A percentile compares a stretch with the other conserved stretches of the same genome.
phyloP scores from a whole-genome alignment of 2,888 invertebrate species.

The Scelioninae gen. 1 region DNA sequence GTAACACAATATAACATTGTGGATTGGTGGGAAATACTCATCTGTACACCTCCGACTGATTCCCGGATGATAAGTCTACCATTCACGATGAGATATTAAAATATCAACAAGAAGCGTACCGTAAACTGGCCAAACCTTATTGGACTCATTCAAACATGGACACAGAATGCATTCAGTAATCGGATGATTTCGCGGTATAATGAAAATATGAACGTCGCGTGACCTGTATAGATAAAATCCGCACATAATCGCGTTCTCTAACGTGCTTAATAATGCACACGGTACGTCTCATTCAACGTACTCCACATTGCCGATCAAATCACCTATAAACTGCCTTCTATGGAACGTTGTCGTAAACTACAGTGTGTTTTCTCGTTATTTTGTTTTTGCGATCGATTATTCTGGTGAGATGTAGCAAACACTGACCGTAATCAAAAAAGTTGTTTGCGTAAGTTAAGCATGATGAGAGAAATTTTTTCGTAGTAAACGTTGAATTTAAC shows the following conservation, averaged over 20 bases:
- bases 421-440: too few relatives aligned
- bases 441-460: too few relatives aligned
- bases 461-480: too few relatives aligned
- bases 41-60: constrained; percentile 1
- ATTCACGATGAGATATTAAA: constrained; percentile 36
- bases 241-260: constrained; percentile 52
- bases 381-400: constrained; percentile 25
- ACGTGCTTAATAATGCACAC: constrained; percentile 57
- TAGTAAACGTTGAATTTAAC: too few relatives aligned
- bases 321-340: constrained; percentile 26
- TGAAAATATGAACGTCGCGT: constrained; percentile 35
- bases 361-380: constrained; percentile 33
- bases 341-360: constrained; percentile 25
- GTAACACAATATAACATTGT: constrained; percentile 54
- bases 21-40: constrained; percentile 38
- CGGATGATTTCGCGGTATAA: constrained; percentile 16
- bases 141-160: constrained; percentile 15
- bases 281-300: constrained; percentile 19
- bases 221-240: constrained; percentile 54
- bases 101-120: constrained; percentile 40
- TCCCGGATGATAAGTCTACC: constrained; percentile 18
- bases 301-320: constrained; percentile 28
- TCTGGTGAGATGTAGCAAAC: constrained; percentile 6
- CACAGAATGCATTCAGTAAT: constrained; percentile 31
- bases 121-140: constrained; percentile 29